Evolutionary conservation across 2,888 invertebrate genomes (phyloP), one percentile per base, ranked within the genome.

Genomic region (Drosophila prolongata): DNA sequence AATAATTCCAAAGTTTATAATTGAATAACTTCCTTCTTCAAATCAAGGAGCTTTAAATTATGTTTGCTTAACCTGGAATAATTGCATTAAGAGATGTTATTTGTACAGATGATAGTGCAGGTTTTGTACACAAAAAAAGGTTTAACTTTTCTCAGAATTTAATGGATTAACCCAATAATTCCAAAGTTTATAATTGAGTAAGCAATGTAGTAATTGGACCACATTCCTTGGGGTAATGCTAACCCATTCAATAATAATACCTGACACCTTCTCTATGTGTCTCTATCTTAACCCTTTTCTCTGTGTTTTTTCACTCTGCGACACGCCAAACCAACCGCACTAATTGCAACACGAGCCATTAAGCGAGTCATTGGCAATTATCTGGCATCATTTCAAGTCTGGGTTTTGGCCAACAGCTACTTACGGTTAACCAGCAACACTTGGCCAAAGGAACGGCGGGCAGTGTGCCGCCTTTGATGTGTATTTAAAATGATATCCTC

Each of bases 351-450:
- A 67, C 74, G 83, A 83, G 80, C 76, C 74, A 86, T 83, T 88
- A 67, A 88, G 76, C 79, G 57, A 84, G 79, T 50, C 68, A 70
- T 68, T 83, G 86, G 80, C 80, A 87, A 83, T 83, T 83, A 87
- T 77, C 71, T 65, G 71, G 79, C 68, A 61, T 60, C 71, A 57
- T 71, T 85, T 75, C 68, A 59, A 66, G 64, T 65, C 61, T 49
- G 67, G 52, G 52, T 62, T 64, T 52, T 43, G 69, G n/a, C 76
- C 50, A 50, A 64, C 77, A 73, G 77, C 71, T 77, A 76, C 89
- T 90, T 85, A 77, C 69, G 90, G 90, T 90, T 90, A 90, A 90
- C 90, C 90, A 87, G 76, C 83, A 77, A 90, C 90, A 90, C 90
- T 87, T 89, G 59, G 68, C 59, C 37, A 13, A 24, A 43, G 34